Evolutionary conservation across 2,888 invertebrate species (phyloP).

Genomic region (Clistopyga incitator): DNA sequence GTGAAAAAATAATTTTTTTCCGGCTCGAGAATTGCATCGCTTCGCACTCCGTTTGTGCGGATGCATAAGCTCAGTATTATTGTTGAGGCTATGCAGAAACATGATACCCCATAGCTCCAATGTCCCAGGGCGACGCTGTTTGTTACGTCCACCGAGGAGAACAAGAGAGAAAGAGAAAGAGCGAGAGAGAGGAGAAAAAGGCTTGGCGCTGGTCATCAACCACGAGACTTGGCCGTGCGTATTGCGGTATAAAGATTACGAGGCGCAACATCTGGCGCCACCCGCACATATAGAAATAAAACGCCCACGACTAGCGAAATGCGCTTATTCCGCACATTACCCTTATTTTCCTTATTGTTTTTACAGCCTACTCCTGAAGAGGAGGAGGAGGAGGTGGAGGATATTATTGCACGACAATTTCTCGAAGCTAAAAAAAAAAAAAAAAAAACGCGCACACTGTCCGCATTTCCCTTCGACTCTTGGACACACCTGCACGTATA

Average conservation of each 20-base stretch:
- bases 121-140: conserved; percentile 63
- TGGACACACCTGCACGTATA: conserved; percentile 75
- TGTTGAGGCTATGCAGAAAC: conserved; percentile 73
- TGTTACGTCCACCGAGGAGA: conserved; percentile 31
- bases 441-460: no score
- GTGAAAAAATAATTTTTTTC: conserved; percentile 21
- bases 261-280: conserved; percentile 79
- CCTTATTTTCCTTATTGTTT: conserved; percentile 1
- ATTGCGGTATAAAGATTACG: conserved; percentile 73
- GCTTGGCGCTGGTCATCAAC: conserved; percentile 35
- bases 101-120: conserved; percentile 70
- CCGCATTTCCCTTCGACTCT: conserved; percentile 72
- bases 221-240: conserved; percentile 21
- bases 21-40: background rate
- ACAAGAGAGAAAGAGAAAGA: background rate
- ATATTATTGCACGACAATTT: conserved; percentile 7
- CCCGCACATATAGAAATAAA: conserved; percentile 65
- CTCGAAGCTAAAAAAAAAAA: background rate
- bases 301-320: conserved; percentile 41
- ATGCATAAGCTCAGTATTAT: conserved; percentile 69
- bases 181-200: conserved; percentile 9
- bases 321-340: conserved; percentile 1
- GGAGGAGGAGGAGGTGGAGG: no score
- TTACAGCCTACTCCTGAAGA: background rate
- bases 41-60: conserved; percentile 5